phyloP scores from a whole-genome alignment of 2,797 vertebrate genomes.

The Tokudaia tokunoshimensis region DNA sequence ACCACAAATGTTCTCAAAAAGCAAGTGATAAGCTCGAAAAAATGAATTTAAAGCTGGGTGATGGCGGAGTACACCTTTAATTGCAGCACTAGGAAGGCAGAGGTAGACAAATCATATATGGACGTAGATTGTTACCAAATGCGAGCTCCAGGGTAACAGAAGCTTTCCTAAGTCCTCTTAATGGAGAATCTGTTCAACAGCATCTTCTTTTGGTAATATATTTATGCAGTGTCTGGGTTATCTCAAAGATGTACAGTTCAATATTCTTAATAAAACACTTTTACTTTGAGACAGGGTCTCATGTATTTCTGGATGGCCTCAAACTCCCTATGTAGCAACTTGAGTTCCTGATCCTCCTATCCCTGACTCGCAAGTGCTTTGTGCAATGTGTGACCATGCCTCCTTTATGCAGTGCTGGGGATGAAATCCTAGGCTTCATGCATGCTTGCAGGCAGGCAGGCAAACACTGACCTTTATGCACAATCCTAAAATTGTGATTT shows the following conservation, averaged over 20 bases:
- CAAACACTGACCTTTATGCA: neutral
- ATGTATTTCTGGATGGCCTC: neutral
- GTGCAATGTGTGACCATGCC: neutral
- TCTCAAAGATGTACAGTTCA: slow-evolving; percentile 49
- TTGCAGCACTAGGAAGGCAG: neutral
- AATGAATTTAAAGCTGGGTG: neutral
- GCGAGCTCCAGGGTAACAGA: neutral
- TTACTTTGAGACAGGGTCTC: neutral
- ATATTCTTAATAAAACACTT: slow-evolving; percentile 61
- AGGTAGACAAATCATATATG: neutral
- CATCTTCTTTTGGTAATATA: slow-evolving; percentile 63
- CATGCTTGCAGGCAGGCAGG: neutral
- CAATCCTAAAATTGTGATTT: neutral
- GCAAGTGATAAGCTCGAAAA: slow-evolving; percentile 41
- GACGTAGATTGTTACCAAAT: neutral
- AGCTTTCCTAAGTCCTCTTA: slow-evolving; percentile 27
- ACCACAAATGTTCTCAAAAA: slow-evolving; percentile 53
- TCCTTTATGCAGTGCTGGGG: neutral
- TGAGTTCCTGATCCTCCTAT: neutral
- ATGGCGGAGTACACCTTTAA: neutral
- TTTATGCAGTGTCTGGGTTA: slow-evolving; percentile 41
- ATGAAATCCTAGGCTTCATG: neutral
- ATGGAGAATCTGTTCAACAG: slow-evolving; percentile 50
- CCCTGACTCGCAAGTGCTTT: neutral
- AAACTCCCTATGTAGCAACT: neutral